phyloP scores from a whole-genome alignment of 2,113 vertebrate species.

The Oryzias melastigma region DNA sequence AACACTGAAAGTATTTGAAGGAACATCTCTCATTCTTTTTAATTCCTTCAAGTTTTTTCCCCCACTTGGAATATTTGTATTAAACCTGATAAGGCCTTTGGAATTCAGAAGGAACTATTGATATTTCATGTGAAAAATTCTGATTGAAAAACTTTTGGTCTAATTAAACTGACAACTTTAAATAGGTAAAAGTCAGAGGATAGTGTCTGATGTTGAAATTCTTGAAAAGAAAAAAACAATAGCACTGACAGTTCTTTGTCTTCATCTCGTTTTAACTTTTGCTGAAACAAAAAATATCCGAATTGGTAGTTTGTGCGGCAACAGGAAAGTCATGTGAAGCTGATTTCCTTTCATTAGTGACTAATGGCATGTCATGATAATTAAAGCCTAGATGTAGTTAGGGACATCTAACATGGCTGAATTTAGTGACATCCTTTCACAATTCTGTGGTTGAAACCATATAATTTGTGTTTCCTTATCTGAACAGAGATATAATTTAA shows the following conservation, averaged over 20 bases:
- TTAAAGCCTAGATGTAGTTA: not conserved
- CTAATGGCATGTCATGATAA: not conserved
- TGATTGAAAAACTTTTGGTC: not conserved
- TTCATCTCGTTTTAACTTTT: not conserved
- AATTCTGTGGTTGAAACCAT: not conserved
- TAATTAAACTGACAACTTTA: not conserved
- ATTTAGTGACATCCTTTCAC: not conserved
- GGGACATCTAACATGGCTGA: not conserved
- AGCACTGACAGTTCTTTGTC: not conserved
- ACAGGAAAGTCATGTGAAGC: not conserved
- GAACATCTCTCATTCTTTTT: no score
- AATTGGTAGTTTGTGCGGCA: not conserved
- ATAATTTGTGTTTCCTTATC: no score
- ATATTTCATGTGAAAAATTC: not conserved
- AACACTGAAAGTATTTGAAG: no score
- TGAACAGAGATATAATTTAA: no score
- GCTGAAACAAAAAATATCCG: not conserved
- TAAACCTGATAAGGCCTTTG: not conserved
- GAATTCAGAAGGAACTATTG: not conserved
- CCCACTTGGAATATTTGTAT: not conserved
- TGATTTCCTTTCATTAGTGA: conserved; percentile 3
- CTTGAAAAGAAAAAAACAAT: not conserved
- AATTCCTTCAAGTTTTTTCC: not conserved
- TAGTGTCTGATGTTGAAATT: not conserved
- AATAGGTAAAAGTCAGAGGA: not conserved